Base-by-base conservation (phyloP, 92 coral and sea anemone species). In the Pocillopora grandis region DNA sequence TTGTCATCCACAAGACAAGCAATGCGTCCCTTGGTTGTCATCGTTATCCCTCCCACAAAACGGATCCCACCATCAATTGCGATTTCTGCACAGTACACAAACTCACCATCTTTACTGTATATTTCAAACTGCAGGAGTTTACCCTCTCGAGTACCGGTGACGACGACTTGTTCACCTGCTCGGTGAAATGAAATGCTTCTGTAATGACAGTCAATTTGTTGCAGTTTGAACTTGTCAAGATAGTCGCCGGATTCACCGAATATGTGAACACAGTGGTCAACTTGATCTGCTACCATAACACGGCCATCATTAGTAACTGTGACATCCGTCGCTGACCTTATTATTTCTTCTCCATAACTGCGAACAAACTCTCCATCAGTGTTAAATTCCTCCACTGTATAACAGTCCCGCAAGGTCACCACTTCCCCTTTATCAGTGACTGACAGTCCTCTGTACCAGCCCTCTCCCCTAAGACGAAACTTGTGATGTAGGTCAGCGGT, bases 161-260 rank as follows among this genome's bases (percentile, higher is more conserved):
- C 65, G 79, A 75, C 42, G 65, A 75, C 79, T 20, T 75, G 63
- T 75, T 75, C 79, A 75, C 79, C 66, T 59, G 37, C 65, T 31
- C 18, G 79, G 31, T 58, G 79, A 64, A 49, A 75, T 4, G 79
- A 15, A 15, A 75, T 58, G 10, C 63, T 2, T 55, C 2, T 27
- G 23, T 75, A 20, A 1, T 7, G 0, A 37, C 1, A 13, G 42
- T 36, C 76, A 8, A 8, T 21, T 56, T 2, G 13, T 21, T 13
- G 42, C 23, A 72, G 18, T 10, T 58, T 27, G 12, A 76, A 58
- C 3, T 27, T 57, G 64, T 12, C 20, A 33, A 76, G 66, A 10
- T 76, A 64, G 9, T 57, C 35, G 16, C 79, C 79, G 12, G 55
- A 42, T 23, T 16, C 65, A 36, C 57, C n/a, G 17, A 58, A 72